Percentiles rank a stretch among this genome's conserved stretches.
Conservation (phyloP, 2,888 invertebrate genomes). For the Petrolisthes manimaculis region DNA sequence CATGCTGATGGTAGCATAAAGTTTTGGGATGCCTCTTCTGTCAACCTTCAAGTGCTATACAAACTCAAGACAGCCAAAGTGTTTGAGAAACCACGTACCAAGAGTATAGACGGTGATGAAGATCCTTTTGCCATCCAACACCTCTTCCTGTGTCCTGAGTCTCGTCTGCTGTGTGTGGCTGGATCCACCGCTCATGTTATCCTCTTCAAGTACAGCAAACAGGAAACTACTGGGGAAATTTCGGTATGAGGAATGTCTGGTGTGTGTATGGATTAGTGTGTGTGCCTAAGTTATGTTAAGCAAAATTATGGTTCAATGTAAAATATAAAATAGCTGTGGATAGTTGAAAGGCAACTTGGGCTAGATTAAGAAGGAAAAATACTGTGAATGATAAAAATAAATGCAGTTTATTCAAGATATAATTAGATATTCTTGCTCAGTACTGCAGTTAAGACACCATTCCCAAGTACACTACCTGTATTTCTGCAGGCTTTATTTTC, state of each 20-base stretch:
- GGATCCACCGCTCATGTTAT: constrained; percentile 94
- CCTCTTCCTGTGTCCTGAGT: constrained; percentile 93
- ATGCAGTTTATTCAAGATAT: too few species aligned
- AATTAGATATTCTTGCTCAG: too few species aligned
- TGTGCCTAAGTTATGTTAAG: too few species aligned
- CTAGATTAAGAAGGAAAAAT: too few species aligned
- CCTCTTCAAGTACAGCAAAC: constrained; percentile 94
- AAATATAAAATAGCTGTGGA: too few species aligned
- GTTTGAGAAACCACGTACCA: constrained; percentile 81
- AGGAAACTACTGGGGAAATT: constrained; percentile 86
- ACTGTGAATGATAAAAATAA: too few species aligned
- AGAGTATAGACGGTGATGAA: constrained; percentile 75
- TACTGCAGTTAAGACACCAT: too few species aligned
- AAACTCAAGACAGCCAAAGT: constrained; percentile 97
- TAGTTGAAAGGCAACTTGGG: too few species aligned
- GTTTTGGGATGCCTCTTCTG: constrained; percentile 99
- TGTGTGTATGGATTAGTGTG: too few species aligned
- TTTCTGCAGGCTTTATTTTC: too few species aligned
- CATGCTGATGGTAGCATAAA: constrained; percentile 98
- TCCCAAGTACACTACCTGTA: too few species aligned
- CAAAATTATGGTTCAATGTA: too few species aligned
- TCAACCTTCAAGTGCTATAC: constrained; percentile 94
- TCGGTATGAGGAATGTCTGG: constrained; percentile 73
- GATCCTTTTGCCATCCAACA: constrained; percentile 92
- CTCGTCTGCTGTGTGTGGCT: constrained; percentile 88